Evolutionary conservation across 2,113 vertebrate genomes (phyloP).

Genomic region (Galeopterus variegatus): DNA sequence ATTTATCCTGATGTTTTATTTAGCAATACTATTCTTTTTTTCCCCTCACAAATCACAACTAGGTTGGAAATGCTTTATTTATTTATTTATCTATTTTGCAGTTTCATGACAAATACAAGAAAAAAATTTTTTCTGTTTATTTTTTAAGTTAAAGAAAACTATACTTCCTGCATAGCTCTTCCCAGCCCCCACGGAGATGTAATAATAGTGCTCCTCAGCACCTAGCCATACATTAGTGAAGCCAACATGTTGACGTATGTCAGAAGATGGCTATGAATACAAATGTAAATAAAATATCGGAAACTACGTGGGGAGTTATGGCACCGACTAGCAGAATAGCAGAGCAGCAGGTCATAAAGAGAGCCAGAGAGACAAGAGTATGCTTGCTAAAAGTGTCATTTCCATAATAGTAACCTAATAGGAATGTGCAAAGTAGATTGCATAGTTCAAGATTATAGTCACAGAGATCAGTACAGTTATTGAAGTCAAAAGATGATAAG

Average conservation of each 20-base stretch:
- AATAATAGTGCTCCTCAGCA: no score
- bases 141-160: constrained; percentile 53
- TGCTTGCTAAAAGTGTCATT: neutral
- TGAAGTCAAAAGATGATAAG: neutral
- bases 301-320: neutral
- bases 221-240: neutral
- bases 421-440: neutral
- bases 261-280: neutral
- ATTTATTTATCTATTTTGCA: neutral
- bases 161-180: neutral
- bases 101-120: neutral
- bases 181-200: neutral
- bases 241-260: neutral
- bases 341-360: neutral
- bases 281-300: neutral
- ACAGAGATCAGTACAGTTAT: neutral
- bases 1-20: constrained; percentile 38
- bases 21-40: neutral
- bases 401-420: neutral
- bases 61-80: neutral
- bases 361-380: neutral
- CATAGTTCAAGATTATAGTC: neutral
- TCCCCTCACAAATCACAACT: neutral
- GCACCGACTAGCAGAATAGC: neutral
- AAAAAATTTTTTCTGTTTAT: neutral